phyloP scores from a whole-genome alignment of 2,888 invertebrate genomes.

The Platycnemis pennipes region DNA sequence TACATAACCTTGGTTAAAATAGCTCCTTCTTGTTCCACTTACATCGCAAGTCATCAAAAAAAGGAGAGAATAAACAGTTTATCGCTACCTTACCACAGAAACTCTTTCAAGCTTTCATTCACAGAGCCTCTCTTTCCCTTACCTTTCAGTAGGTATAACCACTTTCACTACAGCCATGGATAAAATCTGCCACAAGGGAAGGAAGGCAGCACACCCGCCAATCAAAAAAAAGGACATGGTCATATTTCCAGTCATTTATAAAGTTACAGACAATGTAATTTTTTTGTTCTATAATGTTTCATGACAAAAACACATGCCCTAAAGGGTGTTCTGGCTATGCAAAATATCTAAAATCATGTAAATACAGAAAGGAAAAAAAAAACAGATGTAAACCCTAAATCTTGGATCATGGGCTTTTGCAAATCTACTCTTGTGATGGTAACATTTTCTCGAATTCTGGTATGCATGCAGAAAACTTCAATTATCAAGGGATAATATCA shows the following conservation, averaged over 20 bases:
- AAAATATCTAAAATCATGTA: not conserved
- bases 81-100: constrained; percentile 24
- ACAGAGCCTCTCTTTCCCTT: constrained; percentile 75
- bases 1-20: not conserved
- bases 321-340: not conserved
- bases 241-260: constrained; percentile 42
- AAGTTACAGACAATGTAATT: not conserved
- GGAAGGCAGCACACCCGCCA: constrained; percentile 54
- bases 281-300: not conserved
- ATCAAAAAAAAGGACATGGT: constrained; percentile 49
- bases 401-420: not conserved
- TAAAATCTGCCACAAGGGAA: constrained; percentile 85
- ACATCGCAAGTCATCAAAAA: not conserved
- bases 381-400: not conserved
- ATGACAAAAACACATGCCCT: constrained; percentile 42
- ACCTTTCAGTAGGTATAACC: constrained; percentile 98
- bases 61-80: not conserved
- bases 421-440: not conserved
- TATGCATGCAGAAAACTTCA: not conserved
- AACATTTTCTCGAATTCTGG: not conserved
- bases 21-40: not conserved
- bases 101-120: not conserved
- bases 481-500: not conserved
- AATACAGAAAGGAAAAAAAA: not conserved
- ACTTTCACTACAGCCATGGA: constrained; percentile 97